Conservation (phyloP, 30 jellyfish, hydroid and myxozoan genomes). For the Chrysaora quinquecirrha region DNA sequence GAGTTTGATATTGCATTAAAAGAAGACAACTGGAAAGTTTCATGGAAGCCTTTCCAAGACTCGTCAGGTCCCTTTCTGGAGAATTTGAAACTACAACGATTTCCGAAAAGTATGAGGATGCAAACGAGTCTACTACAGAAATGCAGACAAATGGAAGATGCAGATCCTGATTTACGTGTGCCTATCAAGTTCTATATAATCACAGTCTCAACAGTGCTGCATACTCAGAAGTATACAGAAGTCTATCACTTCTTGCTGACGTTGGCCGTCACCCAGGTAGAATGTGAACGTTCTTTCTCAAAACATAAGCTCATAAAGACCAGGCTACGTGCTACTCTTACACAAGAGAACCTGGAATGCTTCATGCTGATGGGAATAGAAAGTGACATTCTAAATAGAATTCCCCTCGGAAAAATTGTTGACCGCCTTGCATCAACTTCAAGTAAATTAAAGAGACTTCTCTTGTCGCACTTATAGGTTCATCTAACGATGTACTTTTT, state of each 20-base stretch:
- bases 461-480: no score
- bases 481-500: no score
- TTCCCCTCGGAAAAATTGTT: slow-evolving; percentile 12
- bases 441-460: slow-evolving; percentile 26
- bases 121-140: background rate
- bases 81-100: background rate
- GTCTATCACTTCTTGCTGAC: slow-evolving; percentile 39
- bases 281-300: slow-evolving; percentile 51
- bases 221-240: slow-evolving; percentile 33
- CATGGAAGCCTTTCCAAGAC: slow-evolving; percentile 44
- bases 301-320: slow-evolving; percentile 23
- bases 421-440: slow-evolving; percentile 7
- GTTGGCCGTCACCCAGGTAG: slow-evolving; percentile 61
- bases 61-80: slow-evolving; percentile 31
- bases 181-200: background rate
- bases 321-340: slow-evolving; percentile 39
- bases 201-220: slow-evolving; percentile 43
- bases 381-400: slow-evolving; percentile 26
- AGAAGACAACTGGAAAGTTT: slow-evolving; percentile 35
- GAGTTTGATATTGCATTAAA: slow-evolving; percentile 19
- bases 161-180: slow-evolving; percentile 45
- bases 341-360: slow-evolving; percentile 45
- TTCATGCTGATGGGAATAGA: slow-evolving; percentile 46
- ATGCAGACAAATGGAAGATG: slow-evolving; percentile 7
- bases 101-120: background rate